phyloP scores from a whole-genome alignment of 2,888 invertebrate species.

The Mylabris sibirica region DNA sequence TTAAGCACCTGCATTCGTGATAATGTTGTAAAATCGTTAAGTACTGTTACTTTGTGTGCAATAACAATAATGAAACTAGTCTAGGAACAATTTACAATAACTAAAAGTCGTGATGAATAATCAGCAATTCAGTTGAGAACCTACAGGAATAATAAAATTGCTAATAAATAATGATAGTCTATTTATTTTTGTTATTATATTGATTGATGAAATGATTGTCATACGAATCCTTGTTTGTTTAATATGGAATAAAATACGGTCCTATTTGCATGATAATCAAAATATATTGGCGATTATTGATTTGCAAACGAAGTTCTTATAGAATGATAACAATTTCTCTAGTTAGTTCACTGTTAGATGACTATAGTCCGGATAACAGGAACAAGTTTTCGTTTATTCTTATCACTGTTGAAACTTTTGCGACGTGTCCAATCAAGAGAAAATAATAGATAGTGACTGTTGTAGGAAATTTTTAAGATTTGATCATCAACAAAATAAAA shows the following conservation, averaged over 20 bases:
- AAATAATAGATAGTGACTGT: conserved; percentile 9
- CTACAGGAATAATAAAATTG: background rate
- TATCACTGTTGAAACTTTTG: conserved; percentile 9
- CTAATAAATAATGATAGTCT: background rate
- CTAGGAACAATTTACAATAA: no score
- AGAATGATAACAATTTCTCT: background rate
- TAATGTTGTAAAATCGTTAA: conserved; percentile 4
- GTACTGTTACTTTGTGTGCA: background rate
- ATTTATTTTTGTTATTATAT: background rate
- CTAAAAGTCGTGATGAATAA: no score
- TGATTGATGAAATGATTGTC: background rate
- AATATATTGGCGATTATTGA: no score
- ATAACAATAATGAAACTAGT: background rate
- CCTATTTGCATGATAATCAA: no score
- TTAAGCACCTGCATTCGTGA: conserved; percentile 15
- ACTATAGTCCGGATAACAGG: background rate
- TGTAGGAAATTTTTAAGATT: background rate
- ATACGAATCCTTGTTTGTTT: background rate
- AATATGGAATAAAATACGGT: background rate
- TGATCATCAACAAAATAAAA: background rate
- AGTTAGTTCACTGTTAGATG: background rate
- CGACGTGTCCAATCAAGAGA: conserved; percentile 3
- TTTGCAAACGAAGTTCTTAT: no score
- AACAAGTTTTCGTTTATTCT: background rate
- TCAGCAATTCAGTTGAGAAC: no score